Evolutionary conservation across 2,888 invertebrate species (phyloP).

Genomic region (Zhuqinia jingwanae): DNA sequence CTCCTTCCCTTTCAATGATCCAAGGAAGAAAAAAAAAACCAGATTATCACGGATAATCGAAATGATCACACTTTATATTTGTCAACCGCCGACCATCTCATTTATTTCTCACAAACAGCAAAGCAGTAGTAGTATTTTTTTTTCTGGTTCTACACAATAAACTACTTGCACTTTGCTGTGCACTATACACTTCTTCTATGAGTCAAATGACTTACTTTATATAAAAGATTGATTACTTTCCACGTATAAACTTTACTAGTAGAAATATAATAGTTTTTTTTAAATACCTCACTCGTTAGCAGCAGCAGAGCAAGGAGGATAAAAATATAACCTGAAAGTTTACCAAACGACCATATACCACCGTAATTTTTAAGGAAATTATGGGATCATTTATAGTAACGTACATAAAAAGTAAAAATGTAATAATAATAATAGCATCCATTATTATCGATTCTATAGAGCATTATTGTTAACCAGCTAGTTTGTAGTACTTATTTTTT

Average conservation of each 20-base stretch:
- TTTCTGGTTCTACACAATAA: conserved; percentile 29
- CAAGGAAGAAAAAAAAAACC: background rate
- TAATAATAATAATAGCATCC: conserved; percentile 1
- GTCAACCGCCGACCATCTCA: conserved; percentile 25
- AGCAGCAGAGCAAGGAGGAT: conserved; percentile 1
- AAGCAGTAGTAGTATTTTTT: background rate
- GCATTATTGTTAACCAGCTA: background rate
- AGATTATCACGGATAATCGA: background rate
- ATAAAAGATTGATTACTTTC: conserved; percentile 66
- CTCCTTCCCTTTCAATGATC: background rate
- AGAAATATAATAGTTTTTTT: conserved; percentile 52
- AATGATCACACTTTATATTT: conserved; percentile 68
- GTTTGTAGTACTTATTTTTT: background rate
- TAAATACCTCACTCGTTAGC: conserved; percentile 39
- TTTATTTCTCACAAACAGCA: conserved; percentile 31
- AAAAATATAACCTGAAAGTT: too few relatives aligned
- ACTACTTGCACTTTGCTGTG: conserved; percentile 50
- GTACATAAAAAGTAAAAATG: background rate
- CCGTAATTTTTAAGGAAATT: conserved; percentile 23
- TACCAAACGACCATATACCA: too few relatives aligned
- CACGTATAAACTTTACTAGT: background rate
- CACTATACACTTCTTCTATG: too few relatives aligned
- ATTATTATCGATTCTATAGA: conserved; percentile 22
- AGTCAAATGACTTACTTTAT: conserved; percentile 38
- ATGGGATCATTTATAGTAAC: conserved; percentile 16